These are phyloP conservation scores for Ganaspis sp. DNA, from an alignment of 1,140 invertebrate species.

Conservation along the genomic window DNA sequence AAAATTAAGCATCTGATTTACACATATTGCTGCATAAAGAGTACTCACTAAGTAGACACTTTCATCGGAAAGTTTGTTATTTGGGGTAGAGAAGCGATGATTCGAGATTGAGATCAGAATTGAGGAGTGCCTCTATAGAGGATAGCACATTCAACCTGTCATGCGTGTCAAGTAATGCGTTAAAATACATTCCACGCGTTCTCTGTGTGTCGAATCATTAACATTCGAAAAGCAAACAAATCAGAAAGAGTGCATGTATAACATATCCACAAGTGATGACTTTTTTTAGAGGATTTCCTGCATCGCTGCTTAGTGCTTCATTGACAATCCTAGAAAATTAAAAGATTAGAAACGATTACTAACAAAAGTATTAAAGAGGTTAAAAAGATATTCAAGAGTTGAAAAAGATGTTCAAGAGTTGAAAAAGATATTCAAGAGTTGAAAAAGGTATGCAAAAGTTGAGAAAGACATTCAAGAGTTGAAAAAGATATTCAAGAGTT, in stretches of 20 bases:
- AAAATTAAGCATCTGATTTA: conserved; percentile 49
- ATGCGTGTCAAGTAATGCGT: conserved; percentile 34
- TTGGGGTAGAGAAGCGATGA: conserved; percentile 42
- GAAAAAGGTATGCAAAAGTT: no score
- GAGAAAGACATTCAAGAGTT: no score
- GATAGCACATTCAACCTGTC: conserved; percentile 45
- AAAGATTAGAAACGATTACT: no score
- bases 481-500: no score
- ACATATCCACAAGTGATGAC: background rate
- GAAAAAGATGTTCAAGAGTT: no score
- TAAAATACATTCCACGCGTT: conserved; percentile 39
- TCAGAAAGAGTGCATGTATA: no score
- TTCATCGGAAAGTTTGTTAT: conserved; percentile 34
- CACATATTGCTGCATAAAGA: conserved; percentile 33
- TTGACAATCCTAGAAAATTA: no score
- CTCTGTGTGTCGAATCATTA: conserved; percentile 42
- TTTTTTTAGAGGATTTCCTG: background rate
- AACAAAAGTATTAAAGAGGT: no score
- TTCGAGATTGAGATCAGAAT: conserved; percentile 37
- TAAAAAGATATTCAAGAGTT: no score
- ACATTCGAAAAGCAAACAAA: no score
- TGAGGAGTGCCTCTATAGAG: conserved; percentile 40
- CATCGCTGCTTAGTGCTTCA: background rate
- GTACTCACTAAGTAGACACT: conserved; percentile 38
- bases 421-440: no score